Base-by-base conservation (phyloP, 2,113 vertebrate species). In the Erinaceus europaeus region DNA sequence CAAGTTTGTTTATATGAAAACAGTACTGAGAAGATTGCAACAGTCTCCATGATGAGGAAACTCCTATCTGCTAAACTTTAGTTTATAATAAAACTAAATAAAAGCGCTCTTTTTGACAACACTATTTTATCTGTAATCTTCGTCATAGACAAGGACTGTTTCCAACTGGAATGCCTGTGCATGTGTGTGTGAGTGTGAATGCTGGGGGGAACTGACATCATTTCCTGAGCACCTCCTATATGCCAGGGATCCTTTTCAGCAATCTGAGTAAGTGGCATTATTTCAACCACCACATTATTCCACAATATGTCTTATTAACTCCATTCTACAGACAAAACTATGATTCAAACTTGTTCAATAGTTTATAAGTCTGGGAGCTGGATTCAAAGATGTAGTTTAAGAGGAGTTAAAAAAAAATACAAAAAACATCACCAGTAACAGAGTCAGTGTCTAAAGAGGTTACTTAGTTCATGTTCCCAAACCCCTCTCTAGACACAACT, bases 41-140 rank as follows among this genome's bases (percentile, higher is more conserved):
- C 61, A 72, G 18, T 65, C 13, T 9, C 17, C 32, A 67, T 12
- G 89, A 77, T 40, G 76, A 88, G 42, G 57, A 72, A 53, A 23
- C 79, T 61, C 71, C n/a, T 59, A 69, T 80, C 20, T 73, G 4
- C 18, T 62, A n/a, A 57, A 11, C 5, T 79, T 82, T 71, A 61
- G 36, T 88, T 90, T 88, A 53, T 61, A 34, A 67, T 90, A 82
- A 42, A 84, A 32, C 55, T 46, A 86, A 75, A n/a, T n/a, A n/a
- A 81, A 1, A 14, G 6, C 2, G 8, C 17, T 87, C 69, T 82
- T 84, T 86, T 79, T 80, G 25, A 44, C 20, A 62, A 55, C 40
- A n/a, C 12, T 67, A 20, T 5, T 59, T 91, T 79, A 91, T 79
- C 55, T 73, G 13, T 61, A 84, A 69, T 52, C 27, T 68, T 77